Evolutionary conservation across 2,797 vertebrate species (phyloP).

Genomic region (Distichodus sexfasciatus): DNA sequence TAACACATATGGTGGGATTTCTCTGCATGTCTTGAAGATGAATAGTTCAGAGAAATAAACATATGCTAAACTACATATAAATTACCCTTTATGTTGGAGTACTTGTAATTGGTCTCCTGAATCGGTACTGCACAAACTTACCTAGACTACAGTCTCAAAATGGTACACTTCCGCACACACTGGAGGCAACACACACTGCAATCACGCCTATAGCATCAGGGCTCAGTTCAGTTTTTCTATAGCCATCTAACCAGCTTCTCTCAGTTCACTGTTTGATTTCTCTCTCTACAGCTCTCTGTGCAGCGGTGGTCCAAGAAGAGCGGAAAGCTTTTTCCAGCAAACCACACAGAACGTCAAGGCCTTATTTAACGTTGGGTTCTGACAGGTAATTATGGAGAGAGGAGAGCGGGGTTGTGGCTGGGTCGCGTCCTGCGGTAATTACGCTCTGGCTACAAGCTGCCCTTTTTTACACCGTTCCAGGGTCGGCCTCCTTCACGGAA

Average conservation of each 20-base stretch:
- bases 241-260: not conserved
- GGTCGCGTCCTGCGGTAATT: slow-evolving; percentile 20
- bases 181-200: too few species aligned
- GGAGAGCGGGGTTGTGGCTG: not conserved
- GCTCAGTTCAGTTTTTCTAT: too few species aligned
- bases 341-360: slow-evolving; percentile 24
- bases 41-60: too few species aligned
- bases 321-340: slow-evolving; percentile 4
- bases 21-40: too few species aligned
- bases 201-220: too few species aligned
- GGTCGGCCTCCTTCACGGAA: not conserved
- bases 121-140: too few species aligned
- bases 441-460: not conserved
- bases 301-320: not conserved
- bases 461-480: not conserved
- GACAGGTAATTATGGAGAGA: slow-evolving; percentile 61
- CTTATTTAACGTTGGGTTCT: slow-evolving; percentile 51
- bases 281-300: not conserved
- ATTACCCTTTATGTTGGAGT: too few species aligned
- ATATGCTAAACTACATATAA: too few species aligned
- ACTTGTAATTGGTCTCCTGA: too few species aligned
- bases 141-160: too few species aligned
- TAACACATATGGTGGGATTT: too few species aligned
- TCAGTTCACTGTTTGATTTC: not conserved
- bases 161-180: too few species aligned